Conservation (phyloP, 2,888 invertebrate genomes). For the Odontocerum albicorne region DNA sequence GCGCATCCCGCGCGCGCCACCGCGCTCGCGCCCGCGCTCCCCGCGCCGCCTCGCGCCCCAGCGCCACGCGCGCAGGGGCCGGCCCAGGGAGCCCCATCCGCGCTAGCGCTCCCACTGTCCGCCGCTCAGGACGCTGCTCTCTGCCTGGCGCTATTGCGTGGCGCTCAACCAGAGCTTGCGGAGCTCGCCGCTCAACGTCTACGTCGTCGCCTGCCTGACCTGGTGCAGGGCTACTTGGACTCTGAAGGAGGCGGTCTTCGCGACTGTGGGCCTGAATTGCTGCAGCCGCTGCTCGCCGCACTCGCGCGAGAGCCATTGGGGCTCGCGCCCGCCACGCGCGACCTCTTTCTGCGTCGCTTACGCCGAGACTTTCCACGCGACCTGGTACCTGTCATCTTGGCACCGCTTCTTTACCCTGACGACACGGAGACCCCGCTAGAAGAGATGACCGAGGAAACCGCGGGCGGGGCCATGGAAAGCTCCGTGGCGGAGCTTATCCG, state of each 20-base stretch:
- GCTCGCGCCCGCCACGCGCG: constrained; percentile 72
- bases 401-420: constrained; percentile 84
- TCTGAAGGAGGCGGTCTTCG: constrained; percentile 81
- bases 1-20: constrained; percentile 30
- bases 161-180: constrained; percentile 74
- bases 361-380: constrained; percentile 87
- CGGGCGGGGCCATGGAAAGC: constrained; percentile 66
- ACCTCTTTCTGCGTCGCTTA: constrained; percentile 78
- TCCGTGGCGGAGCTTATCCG: constrained; percentile 85
- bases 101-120: constrained; percentile 82
- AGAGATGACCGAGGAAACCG: constrained; percentile 65
- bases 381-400: constrained; percentile 85
- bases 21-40: constrained; percentile 24
- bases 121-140: constrained; percentile 91
- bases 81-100: constrained; percentile 78
- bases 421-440: constrained; percentile 67
- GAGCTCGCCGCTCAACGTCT: constrained; percentile 76
- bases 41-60: constrained; percentile 19
- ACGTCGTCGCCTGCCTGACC: constrained; percentile 78
- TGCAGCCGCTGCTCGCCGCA: constrained; percentile 76
- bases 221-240: constrained; percentile 85
- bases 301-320: constrained; percentile 64
- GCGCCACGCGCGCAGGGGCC: constrained; percentile 1
- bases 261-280: constrained; percentile 87
- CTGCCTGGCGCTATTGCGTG: constrained; percentile 81